A percentile compares a stretch with the other conserved stretches of the same genome.
These are phyloP conservation scores for Amblyraja radiata DNA, from an alignment of 2,797 vertebrate species.

Conservation along the genomic window DNA sequence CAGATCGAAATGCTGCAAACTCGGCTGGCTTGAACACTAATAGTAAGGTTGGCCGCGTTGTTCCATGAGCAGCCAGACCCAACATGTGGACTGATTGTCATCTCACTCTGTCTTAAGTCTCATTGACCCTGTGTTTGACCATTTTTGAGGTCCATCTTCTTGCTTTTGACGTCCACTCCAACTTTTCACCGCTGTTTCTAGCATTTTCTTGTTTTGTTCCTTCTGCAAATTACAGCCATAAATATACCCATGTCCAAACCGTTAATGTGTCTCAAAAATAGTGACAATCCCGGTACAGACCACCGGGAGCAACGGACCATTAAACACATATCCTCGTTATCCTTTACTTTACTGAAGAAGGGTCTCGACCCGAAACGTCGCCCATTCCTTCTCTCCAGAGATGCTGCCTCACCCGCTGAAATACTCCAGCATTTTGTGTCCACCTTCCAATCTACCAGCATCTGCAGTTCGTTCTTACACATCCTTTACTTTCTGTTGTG, in stretches of 20 bases:
- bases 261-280: background rate
- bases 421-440: too few species aligned
- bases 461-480: too few species aligned
- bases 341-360: background rate
- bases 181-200: too few species aligned
- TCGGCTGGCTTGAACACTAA: background rate
- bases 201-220: background rate
- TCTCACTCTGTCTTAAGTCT: background rate
- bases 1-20: too few species aligned
- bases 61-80: too few species aligned
- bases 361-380: too few species aligned
- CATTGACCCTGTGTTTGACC: background rate
- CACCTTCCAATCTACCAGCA: too few species aligned
- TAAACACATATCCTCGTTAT: too few species aligned
- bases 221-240: background rate
- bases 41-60: background rate
- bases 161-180: background rate
- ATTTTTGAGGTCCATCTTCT: background rate
- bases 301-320: background rate
- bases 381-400: too few species aligned
- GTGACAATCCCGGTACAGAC: background rate
- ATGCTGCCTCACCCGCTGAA: too few species aligned
- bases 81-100: background rate
- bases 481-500: background rate
- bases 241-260: background rate